Evolutionary conservation across 2,797 vertebrate species (phyloP), one percentile per base, ranked within the genome.

Genomic region (Poeciliopsis turneri): DNA sequence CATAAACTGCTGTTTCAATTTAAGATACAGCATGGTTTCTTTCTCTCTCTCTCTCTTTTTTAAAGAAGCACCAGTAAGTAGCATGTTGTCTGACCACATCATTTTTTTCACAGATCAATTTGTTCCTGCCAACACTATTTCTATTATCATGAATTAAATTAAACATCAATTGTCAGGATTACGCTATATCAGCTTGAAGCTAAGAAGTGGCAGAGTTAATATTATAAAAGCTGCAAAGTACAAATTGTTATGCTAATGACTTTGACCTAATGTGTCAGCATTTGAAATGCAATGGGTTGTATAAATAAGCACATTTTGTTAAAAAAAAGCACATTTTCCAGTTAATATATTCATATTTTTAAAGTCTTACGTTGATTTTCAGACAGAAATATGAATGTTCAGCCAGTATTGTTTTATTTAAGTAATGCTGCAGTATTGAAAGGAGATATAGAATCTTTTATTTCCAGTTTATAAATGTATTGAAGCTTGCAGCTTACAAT

Each of bases 131-230:
- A 36, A 49, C 5, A 36, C 20, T 15, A 33, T 11, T 51, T 46
- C 33, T 51, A 36, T 51, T 6, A 36, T 36, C 30, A 20, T 25
- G 30, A 41, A 43, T 68, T 68, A 41, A 68, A 68, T 68, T 72
- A 53, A 49, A 72, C 70, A 49, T 71, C 69, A 46, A 28, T 49
- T 30, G 10, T 49, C n/a, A 33, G 70, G 70, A 72, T 72, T 47
- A 72, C 28, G 18, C 45, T 47, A 33, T 28, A 5, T 47, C 28
- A 49, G 45, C 43, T 71, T 28, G 13, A 46, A 30, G 43, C 3
- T 46, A 23, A 47, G 45, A 46, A 72, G 45, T 47, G 45, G 30
- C 45, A 30, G 45, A 72, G n/a, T 46, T 41, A 33, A 72, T 49
- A 49, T 49, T 20, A 33, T 10, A 30, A 30, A 49, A 47, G 25